Percentiles rank a stretch among this genome's conserved stretches.
phyloP scores from a whole-genome alignment of 2,888 invertebrate species.

The Aethes cnicana region DNA sequence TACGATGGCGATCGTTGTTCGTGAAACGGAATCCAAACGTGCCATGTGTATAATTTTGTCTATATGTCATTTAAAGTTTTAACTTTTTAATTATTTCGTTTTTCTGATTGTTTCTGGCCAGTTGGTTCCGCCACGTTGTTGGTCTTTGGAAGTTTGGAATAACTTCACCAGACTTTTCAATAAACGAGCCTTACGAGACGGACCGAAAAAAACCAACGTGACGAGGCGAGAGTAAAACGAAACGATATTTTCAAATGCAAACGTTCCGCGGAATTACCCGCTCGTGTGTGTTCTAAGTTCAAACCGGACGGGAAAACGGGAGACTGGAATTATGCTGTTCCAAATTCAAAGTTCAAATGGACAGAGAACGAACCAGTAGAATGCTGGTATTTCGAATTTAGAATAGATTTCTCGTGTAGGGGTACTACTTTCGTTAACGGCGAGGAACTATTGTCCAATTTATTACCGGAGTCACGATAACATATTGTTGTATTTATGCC shows the following conservation, averaged over 20 bases:
- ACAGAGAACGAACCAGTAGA: conserved; percentile 21
- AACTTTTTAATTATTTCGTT: conserved; percentile 17
- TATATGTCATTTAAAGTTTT: conserved; percentile 23
- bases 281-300: conserved; percentile 30
- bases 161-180: conserved; percentile 24
- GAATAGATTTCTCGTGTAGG: conserved; percentile 18
- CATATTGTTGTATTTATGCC: conserved; percentile 11
- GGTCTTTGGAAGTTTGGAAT: conserved; percentile 12
- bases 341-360: conserved; percentile 31
- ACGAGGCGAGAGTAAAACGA: conserved; percentile 18
- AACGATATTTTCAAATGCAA: conserved; percentile 30
- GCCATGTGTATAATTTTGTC: conserved; percentile 10
- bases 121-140: background rate
- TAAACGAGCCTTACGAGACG: conserved; percentile 29
- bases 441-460: conserved; percentile 19
- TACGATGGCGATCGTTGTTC: conserved; percentile 48
- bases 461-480: conserved; percentile 2
- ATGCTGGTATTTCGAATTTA: conserved; percentile 19
- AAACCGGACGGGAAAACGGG: conserved; percentile 23
- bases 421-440: conserved; percentile 26
- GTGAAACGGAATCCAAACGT: conserved; percentile 32
- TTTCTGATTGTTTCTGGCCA: conserved; percentile 13
- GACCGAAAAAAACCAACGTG: conserved; percentile 24
- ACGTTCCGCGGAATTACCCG: conserved; percentile 31
- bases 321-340: conserved; percentile 31